Percentiles rank a stretch among this genome's conserved stretches.
phyloP scores from a whole-genome alignment of 2,888 invertebrate genomes.

The Drosophila testacea region DNA sequence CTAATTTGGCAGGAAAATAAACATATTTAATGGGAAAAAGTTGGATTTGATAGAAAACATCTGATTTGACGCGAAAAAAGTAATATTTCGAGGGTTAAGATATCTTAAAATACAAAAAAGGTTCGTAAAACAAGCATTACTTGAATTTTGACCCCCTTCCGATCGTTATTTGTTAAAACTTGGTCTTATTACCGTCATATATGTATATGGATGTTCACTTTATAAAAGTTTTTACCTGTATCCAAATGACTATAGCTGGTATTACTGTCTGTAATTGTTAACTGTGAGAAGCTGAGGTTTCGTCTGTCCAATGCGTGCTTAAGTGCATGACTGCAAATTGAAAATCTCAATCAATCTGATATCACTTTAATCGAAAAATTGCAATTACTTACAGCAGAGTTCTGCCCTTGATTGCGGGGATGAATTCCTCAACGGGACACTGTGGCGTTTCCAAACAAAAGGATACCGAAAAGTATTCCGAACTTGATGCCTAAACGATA shows the following conservation, averaged over 20 bases:
- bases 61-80: too few relatives aligned
- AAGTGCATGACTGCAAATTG: conserved; percentile 88
- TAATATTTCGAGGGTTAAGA: too few relatives aligned
- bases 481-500: conserved; percentile 88
- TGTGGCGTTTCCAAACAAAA: conserved; percentile 87
- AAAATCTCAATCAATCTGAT: background rate
- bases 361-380: background rate
- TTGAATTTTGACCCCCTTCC: too few relatives aligned
- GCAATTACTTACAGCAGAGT: conserved; percentile 87
- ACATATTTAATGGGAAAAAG: too few relatives aligned
- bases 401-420: conserved; percentile 89
- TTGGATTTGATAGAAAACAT: too few relatives aligned
- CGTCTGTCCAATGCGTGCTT: conserved; percentile 88
- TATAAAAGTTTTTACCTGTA: conserved; percentile 65
- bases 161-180: too few relatives aligned
- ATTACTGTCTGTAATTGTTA: conserved; percentile 84
- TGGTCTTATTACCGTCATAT: too few relatives aligned
- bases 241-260: conserved; percentile 81
- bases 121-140: too few relatives aligned
- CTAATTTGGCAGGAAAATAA: too few relatives aligned
- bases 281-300: conserved; percentile 86
- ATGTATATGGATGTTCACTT: background rate
- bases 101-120: too few relatives aligned
- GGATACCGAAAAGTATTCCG: conserved; percentile 90
- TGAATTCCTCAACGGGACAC: conserved; percentile 88